These are phyloP conservation scores for Malacoraja senta DNA, from an alignment of 2,797 vertebrate species.

Conservation along the genomic window DNA sequence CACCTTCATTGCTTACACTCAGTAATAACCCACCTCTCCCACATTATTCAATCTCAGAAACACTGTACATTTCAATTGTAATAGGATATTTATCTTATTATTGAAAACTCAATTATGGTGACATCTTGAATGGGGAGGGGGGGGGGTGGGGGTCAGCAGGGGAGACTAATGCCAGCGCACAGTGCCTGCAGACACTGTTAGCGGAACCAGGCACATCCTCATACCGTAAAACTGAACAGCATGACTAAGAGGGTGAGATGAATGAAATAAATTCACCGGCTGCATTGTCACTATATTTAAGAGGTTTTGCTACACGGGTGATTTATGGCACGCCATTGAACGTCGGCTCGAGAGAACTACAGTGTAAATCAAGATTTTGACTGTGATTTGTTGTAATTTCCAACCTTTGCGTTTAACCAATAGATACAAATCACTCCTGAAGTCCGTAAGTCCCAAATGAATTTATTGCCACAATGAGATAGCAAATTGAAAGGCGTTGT, in stretches of 20 bases:
- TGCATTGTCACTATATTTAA: constrained; percentile 31
- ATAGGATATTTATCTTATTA: constrained; percentile 37
- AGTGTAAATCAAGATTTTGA: constrained; percentile 32
- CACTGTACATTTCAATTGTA: constrained; percentile 33
- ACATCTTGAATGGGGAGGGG: background rate
- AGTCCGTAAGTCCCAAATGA: constrained; percentile 20
- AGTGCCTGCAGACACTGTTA: background rate
- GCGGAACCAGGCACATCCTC: constrained; percentile 9
- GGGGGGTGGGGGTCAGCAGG: background rate
- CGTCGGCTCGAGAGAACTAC: constrained; percentile 4
- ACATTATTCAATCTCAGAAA: constrained; percentile 19
- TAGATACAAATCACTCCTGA: constrained; percentile 33
- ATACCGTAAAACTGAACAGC: constrained; percentile 23
- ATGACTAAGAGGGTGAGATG: constrained; percentile 18
- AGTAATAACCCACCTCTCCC: background rate
- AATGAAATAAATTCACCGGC: constrained; percentile 23
- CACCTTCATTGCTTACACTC: background rate
- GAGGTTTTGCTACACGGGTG: background rate
- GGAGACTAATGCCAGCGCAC: background rate
- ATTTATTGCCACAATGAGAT: constrained; percentile 33
- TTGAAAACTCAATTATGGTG: constrained; percentile 36
- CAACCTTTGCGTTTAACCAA: constrained; percentile 32
- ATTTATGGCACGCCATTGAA: constrained; percentile 20
- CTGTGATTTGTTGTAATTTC: constrained; percentile 31
- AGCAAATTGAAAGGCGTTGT: constrained; percentile 3